These are phyloP conservation scores for Eilema sororculum DNA, from an alignment of 2,888 invertebrate species.

Conservation along the genomic window DNA sequence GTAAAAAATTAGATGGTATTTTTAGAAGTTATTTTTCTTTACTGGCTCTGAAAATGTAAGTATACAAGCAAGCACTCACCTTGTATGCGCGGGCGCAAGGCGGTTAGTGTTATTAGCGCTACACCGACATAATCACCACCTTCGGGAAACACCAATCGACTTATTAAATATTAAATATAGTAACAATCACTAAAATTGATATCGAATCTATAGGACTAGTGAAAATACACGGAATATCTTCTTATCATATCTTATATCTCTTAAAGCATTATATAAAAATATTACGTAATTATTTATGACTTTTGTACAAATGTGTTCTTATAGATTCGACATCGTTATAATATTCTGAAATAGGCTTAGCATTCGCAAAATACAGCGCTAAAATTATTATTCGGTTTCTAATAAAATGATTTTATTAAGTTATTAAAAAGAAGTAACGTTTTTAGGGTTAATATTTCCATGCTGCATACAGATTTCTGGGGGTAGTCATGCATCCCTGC, in stretches of 20 bases:
- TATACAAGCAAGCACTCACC: slow-evolving; percentile 79
- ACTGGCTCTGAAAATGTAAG: not conserved
- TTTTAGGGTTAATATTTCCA: slow-evolving; percentile 6
- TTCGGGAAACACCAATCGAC: slow-evolving; percentile 70
- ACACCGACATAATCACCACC: slow-evolving; percentile 79
- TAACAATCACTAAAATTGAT: not conserved
- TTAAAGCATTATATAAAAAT: not conserved
- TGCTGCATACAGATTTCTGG: not conserved
- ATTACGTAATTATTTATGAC: not conserved
- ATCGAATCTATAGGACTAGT: not conserved
- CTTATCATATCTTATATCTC: not conserved
- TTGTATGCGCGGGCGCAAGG: slow-evolving; percentile 63
- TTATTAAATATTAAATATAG: slow-evolving; percentile 36
- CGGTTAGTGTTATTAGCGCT: slow-evolving; percentile 79
- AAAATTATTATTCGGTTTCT: not conserved
- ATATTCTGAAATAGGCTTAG: not conserved
- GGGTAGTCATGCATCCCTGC: slow-evolving; percentile 5
- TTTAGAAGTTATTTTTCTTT: not conserved
- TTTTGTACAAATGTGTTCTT: not conserved
- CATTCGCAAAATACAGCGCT: not conserved
- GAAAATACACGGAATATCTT: not conserved
- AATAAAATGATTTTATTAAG: not conserved
- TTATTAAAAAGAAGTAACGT: not conserved
- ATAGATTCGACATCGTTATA: not conserved
- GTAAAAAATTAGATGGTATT: not conserved